Base-by-base conservation (phyloP, 2,888 invertebrate species). In the Agrochola lychnidis region DNA sequence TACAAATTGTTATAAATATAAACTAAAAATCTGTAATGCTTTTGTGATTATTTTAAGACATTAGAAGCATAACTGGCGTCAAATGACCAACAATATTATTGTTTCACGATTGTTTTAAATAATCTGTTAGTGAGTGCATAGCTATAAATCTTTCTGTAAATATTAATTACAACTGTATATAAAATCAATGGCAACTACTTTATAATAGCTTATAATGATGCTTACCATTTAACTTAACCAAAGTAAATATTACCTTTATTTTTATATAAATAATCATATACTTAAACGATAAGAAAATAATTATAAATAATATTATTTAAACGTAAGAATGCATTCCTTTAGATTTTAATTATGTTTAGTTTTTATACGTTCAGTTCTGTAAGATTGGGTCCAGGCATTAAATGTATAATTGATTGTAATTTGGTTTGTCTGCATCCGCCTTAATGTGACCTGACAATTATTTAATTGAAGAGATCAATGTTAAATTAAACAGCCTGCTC, bases 211-310 rank as follows among this genome's bases (percentile, higher is more conserved):
- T 75, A 70, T 61, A 84, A 63, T 71, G 68, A 85, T 83, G 83
- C 87, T 89, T 88, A 88, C 89, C 87, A 86, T 53, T 86, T 79
- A 84, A 87, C 88, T 25, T 86, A 88, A 88, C 88, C 88, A 88
- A 88, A 88, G 88, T 87, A 84, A 86, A 89, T 87, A 88, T 89
- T 88, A 88, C 88, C 88, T 89, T 84, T 76, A 80, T 85, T 86
- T 86, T 82, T 85, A 81, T 75, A 85, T 48, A 75, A 82, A 82
- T 82, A 80, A 85, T 83, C 78, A 59, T 66, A 61, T 69, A 45
- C 40, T 19, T 51, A 51, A 25, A 59, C 22, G 25, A 16, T 82
- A 78, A 67, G 62, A 40, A 53, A 78, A 73, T 78, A 72, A 63
- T 69, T 78, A 62, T 69, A 74, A 59, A 82, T 78, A 85, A 81